Conservation (phyloP, 2,888 invertebrate genomes). For the Ormia ochracea region DNA sequence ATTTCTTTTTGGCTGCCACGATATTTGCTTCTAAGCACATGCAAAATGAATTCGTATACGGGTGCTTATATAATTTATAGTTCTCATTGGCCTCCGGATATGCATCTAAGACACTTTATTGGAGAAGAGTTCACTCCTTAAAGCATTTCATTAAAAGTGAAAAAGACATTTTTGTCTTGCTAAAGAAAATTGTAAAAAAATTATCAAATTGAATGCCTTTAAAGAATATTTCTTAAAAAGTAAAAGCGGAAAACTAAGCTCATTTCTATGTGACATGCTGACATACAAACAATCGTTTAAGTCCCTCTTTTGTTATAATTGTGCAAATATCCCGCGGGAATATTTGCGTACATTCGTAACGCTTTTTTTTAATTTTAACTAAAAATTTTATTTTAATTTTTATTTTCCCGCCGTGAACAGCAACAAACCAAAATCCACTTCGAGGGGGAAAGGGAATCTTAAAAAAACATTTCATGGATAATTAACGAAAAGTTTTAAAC, state of each 20-base stretch:
- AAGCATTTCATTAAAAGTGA: too few species aligned
- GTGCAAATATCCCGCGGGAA: conserved; percentile 19
- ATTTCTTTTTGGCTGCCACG: background rate
- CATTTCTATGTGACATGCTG: background rate
- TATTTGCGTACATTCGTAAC: background rate
- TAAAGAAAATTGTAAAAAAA: background rate
- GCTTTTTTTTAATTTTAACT: background rate
- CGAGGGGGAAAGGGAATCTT: background rate
- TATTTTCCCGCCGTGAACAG: background rate
- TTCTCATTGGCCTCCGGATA: too few species aligned
- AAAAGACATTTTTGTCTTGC: too few species aligned
- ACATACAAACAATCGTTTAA: background rate
- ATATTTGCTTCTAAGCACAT: background rate
- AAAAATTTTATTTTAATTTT: background rate
- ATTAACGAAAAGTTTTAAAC: conserved; percentile 24
- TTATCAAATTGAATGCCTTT: background rate
- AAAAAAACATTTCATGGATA: conserved; percentile 4
- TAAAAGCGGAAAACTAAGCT: background rate
- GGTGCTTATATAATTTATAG: too few species aligned
- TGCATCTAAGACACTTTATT: too few species aligned
- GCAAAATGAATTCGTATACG: too few species aligned
- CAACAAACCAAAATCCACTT: background rate
- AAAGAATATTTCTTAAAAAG: background rate
- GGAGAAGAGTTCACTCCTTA: too few species aligned
- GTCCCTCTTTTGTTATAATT: background rate